phyloP scores from a whole-genome alignment of 2,113 vertebrate genomes.

The Zeus faber region DNA sequence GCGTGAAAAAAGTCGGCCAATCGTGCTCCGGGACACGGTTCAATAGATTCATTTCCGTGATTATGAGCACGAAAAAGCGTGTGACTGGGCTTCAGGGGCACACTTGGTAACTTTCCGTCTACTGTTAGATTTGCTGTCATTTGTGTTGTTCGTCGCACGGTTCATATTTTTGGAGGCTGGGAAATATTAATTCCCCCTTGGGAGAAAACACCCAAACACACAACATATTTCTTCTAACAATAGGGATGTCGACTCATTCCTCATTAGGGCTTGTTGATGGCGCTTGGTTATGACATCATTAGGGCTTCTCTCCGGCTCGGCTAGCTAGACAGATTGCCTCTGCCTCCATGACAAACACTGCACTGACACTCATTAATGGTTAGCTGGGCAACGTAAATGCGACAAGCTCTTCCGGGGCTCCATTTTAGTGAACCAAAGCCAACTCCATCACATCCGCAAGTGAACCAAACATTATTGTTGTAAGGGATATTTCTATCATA shows the following conservation, averaged over 20 bases:
- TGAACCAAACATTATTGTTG: slow-evolving; percentile 47
- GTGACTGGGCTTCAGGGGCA: no score
- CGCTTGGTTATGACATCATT: slow-evolving; percentile 73
- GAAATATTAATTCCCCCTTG: no score
- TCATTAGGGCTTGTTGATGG: no score
- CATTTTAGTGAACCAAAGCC: slow-evolving; percentile 54
- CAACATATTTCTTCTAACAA: slow-evolving; percentile 15
- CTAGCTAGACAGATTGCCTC: slow-evolving; percentile 67
- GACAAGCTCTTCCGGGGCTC: slow-evolving; percentile 44
- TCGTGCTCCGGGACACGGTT: no score
- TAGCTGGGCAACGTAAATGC: slow-evolving; percentile 61
- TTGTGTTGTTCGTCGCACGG: no score
- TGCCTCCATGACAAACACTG: slow-evolving; percentile 65
- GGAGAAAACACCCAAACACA: slow-evolving; percentile 18
- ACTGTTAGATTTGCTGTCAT: no score
- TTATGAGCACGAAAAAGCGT: no score
- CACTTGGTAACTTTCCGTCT: no score
- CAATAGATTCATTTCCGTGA: no score
- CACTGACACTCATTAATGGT: slow-evolving; percentile 59
- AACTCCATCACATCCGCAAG: slow-evolving; percentile 51
- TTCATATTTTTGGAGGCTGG: no score
- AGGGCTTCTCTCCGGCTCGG: slow-evolving; percentile 63
- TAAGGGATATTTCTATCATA: slow-evolving; percentile 57
- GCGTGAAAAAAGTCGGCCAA: no score
- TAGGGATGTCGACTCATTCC: slow-evolving; percentile 2